These are phyloP conservation scores for Drosophila pallidifrons DNA, from an alignment of 1,140 invertebrate species.

Conservation along the genomic window DNA sequence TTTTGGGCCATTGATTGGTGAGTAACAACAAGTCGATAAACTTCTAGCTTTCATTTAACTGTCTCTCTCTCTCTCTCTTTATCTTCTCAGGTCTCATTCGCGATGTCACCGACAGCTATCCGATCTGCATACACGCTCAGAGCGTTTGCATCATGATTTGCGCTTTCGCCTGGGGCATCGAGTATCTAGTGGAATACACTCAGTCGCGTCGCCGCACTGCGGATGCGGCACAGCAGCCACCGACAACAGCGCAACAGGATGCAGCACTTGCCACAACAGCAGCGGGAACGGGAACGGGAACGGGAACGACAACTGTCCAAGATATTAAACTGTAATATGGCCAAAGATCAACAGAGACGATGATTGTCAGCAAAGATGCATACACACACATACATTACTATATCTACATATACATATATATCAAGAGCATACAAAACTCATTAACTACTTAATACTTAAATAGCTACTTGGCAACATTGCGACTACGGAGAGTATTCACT, in stretches of 20 bases:
- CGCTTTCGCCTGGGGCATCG: constrained; percentile 88
- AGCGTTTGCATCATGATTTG: constrained; percentile 89
- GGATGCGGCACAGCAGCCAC: constrained; percentile 59
- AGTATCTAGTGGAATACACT: constrained; percentile 86
- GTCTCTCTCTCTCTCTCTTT: constrained; percentile 10
- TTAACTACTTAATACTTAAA: constrained; percentile 44
- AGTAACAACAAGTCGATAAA: constrained; percentile 50
- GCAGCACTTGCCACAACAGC: neutral
- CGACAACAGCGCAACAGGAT: constrained; percentile 21
- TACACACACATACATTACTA: constrained; percentile 28
- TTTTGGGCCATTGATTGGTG: constrained; percentile 90
- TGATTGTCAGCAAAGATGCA: constrained; percentile 5
- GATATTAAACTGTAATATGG: constrained; percentile 68
- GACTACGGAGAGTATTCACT: neutral
- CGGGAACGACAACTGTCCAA: constrained; percentile 18
- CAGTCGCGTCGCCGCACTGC: constrained; percentile 65
- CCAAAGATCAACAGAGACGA: constrained; percentile 18
- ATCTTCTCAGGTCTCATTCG: constrained; percentile 88
- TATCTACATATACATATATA: constrained; percentile 6
- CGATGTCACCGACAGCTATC: constrained; percentile 89
- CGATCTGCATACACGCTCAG: constrained; percentile 90
- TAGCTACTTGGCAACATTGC: neutral
- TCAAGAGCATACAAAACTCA: constrained; percentile 39
- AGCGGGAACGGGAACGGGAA: neutral
- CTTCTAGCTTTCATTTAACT: neutral